A percentile compares a stretch with the other conserved stretches of the same genome.
These are phyloP conservation scores for Epirrita christyi DNA, from an alignment of 2,888 invertebrate genomes.

Conservation along the genomic window DNA sequence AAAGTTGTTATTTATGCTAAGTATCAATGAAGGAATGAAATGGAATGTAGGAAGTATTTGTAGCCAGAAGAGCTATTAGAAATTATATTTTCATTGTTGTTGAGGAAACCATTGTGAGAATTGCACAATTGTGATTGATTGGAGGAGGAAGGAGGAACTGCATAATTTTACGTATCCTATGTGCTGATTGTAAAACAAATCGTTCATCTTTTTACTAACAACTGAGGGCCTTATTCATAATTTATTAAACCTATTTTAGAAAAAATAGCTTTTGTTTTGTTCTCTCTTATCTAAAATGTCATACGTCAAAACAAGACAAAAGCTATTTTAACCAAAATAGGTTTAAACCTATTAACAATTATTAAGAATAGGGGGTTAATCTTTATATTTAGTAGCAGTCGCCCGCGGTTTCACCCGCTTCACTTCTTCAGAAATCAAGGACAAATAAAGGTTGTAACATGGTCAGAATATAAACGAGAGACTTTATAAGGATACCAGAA, in stretches of 20 bases:
- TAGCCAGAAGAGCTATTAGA: neutral
- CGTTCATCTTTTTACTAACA: neutral
- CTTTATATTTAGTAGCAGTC: too few species aligned
- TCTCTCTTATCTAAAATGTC: too few species aligned
- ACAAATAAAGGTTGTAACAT: neutral
- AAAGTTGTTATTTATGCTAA: slow-evolving; percentile 16
- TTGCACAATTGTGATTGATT: slow-evolving; percentile 22
- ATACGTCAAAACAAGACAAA: too few species aligned
- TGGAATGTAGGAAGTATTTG: neutral
- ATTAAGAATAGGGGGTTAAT: too few species aligned
- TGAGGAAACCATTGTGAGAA: slow-evolving; percentile 24
- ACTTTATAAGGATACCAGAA: slow-evolving; percentile 1
- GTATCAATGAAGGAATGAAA: too few species aligned
- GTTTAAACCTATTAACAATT: too few species aligned
- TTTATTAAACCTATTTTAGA: too few species aligned
- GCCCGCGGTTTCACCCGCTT: too few species aligned
- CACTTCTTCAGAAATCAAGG: too few species aligned
- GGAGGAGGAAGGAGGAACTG: slow-evolving; percentile 24
- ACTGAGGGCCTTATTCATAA: too few species aligned
- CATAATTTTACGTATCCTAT: slow-evolving; percentile 6
- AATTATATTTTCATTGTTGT: slow-evolving; percentile 23
- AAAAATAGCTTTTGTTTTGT: too few species aligned
- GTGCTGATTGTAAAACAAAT: slow-evolving; percentile 1
- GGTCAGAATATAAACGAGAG: neutral
- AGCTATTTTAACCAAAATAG: too few species aligned